Base-by-base conservation (phyloP, 2,113 vertebrate species). In the Dolichallabes microphthalmus region DNA sequence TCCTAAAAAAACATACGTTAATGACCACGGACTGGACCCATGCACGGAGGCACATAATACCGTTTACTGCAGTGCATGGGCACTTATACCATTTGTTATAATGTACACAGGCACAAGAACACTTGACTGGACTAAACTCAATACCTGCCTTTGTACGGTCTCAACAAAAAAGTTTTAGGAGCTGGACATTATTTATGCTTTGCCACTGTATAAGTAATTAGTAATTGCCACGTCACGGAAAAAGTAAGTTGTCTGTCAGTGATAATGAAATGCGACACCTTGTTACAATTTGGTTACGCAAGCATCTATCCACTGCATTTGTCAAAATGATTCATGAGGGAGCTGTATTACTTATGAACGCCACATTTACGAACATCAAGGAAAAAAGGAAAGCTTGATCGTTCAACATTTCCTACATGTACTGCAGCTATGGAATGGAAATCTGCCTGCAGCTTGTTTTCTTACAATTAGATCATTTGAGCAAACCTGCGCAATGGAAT, bases 1-100 rank as follows among this genome's bases (percentile, higher is more conserved):
- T 93, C 90, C 27, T 94, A 91, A 93, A 93, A 87, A 93, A 91
- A 86, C 22, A 80, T 89, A 90, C 87, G 63, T 93, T 91, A 93
- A 93, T 58, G 85, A 90, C 75, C 91, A 88, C 88, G 86, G 89
- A 89, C 89, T 87, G 87, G 82, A 88, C 83, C 63, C 69, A 75
- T 74, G 82, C 82, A 82, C 58, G 68, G 61, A 88, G 85, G 85
- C 64, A 84, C 85, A 86, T 86, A 75, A 85, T 80, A 85, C 35
- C 79, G 60, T 86, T 88, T 86, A 86, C 80, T 82, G 87, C 87
- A 83, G 84, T 82, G 68, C 85, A 76, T 84, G 83, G 83, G 32
- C 80, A 85, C 82, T 84, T 86, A 68, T 19, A 3, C 78, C 32
- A 82, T 89, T 82, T 86, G 82, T 85, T 82, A 73, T 74, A 50